These are phyloP conservation scores for Burhinus bistriatus DNA, from an alignment of 2,113 vertebrate species.

Conservation along the genomic window DNA sequence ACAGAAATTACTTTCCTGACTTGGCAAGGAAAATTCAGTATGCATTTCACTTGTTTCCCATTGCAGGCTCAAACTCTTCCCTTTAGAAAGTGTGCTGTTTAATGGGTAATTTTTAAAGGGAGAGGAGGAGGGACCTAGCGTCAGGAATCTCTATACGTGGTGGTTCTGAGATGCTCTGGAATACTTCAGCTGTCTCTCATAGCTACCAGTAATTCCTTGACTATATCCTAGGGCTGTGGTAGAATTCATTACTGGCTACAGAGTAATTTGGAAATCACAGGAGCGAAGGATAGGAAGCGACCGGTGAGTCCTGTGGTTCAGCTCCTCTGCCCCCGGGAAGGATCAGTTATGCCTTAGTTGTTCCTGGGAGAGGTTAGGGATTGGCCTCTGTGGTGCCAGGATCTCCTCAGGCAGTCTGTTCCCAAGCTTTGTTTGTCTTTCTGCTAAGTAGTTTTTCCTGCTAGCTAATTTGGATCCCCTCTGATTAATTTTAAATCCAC, in stretches of 20 bases:
- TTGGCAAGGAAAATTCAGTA: background rate
- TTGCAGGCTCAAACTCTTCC: background rate
- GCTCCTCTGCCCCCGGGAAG: background rate
- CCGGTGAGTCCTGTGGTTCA: background rate
- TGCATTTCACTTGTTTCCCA: background rate
- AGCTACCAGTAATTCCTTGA: background rate
- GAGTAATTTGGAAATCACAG: background rate
- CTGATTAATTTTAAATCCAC: background rate
- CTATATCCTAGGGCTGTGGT: background rate
- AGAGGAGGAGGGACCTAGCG: background rate
- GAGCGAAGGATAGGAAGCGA: fast-evolving
- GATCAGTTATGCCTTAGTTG: background rate
- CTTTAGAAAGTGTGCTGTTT: background rate
- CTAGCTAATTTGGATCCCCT: background rate
- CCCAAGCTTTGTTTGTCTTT: background rate
- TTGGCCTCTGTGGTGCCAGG: background rate
- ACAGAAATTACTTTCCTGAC: background rate
- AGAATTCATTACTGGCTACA: background rate
- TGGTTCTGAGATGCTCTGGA: background rate
- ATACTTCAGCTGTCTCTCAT: background rate
- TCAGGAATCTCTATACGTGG: background rate
- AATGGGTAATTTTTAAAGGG: background rate
- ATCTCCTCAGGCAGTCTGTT: background rate
- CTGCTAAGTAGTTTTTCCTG: background rate
- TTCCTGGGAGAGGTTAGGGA: background rate